Evolutionary conservation across 2,888 invertebrate species (phyloP).

Genomic region (Pardosa pseudoannulata): DNA sequence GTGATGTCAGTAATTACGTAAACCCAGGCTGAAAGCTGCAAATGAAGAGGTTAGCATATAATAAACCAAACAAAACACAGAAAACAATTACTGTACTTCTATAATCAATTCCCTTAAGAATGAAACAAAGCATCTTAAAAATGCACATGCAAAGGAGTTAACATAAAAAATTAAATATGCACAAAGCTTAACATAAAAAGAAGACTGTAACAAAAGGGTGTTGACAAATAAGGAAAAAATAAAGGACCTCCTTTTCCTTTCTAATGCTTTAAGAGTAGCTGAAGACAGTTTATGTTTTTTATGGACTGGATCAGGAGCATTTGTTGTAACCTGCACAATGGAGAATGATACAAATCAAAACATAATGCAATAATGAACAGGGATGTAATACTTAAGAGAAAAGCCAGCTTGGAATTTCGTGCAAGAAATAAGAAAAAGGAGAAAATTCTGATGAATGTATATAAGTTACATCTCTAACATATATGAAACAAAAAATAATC

Average conservation of each 20-base stretch:
- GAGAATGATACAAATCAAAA: background rate
- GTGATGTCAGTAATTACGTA: too few relatives aligned
- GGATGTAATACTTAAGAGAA: background rate
- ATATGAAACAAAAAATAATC: too few relatives aligned
- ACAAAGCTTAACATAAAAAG: background rate
- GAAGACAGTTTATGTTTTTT: constrained; percentile 40
- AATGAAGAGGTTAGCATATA: too few relatives aligned
- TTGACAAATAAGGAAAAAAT: background rate
- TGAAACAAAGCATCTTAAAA: too few relatives aligned
- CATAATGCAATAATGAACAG: background rate
- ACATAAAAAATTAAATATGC: background rate
- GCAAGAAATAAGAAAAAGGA: too few relatives aligned
- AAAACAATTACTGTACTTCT: too few relatives aligned
- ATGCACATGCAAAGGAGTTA: background rate
- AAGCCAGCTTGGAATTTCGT: background rate
- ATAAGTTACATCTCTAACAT: too few relatives aligned
- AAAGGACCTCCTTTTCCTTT: constrained; percentile 47
- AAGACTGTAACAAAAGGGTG: too few relatives aligned
- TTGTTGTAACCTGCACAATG: constrained; percentile 26
- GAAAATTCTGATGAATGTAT: too few relatives aligned
- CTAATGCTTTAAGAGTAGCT: constrained; percentile 60
- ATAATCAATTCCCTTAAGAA: too few relatives aligned
- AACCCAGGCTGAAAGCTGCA: too few relatives aligned
- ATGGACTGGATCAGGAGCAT: background rate
- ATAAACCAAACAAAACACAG: too few relatives aligned